Conservation (phyloP, 1,140 invertebrate species). For the Pachyrhynchus sulphureomaculatus region DNA sequence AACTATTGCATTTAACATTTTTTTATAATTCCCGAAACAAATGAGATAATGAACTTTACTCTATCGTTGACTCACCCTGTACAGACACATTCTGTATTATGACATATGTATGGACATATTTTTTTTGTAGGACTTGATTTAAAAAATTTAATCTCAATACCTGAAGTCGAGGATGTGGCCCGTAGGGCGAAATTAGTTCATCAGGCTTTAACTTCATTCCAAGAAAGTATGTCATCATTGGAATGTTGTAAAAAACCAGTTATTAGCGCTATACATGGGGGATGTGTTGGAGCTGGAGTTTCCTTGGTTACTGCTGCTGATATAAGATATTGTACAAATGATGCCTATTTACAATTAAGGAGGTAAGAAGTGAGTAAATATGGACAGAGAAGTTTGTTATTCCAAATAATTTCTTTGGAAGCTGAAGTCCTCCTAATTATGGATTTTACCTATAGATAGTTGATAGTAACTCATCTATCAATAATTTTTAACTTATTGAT, state of each 20-base stretch:
- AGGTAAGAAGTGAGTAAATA: conserved; percentile 65
- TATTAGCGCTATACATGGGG: conserved; percentile 82
- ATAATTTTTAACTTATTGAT: too few relatives aligned
- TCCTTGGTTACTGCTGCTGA: conserved; percentile 86
- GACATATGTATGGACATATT: too few relatives aligned
- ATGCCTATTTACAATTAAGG: conserved; percentile 94
- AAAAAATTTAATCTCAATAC: conserved; percentile 57
- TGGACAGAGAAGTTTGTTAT: too few relatives aligned
- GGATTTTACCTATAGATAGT: too few relatives aligned
- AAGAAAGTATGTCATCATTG: conserved; percentile 75
- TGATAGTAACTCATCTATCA: too few relatives aligned
- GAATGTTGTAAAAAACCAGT: conserved; percentile 87
- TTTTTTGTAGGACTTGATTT: conserved; percentile 69
- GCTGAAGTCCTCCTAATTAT: too few relatives aligned
- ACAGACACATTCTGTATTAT: too few relatives aligned
- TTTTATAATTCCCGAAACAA: too few relatives aligned
- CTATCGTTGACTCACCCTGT: too few relatives aligned
- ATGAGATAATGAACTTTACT: too few relatives aligned
- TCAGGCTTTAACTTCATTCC: conserved; percentile 68
- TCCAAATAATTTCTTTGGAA: too few relatives aligned
- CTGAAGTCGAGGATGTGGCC: conserved; percentile 74
- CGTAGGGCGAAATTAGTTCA: conserved; percentile 72
- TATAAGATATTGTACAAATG: conserved; percentile 87
- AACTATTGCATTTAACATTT: too few relatives aligned
- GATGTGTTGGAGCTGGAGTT: conserved; percentile 89